Evolutionary conservation across 2,797 vertebrate genomes (phyloP), one percentile per base, ranked within the genome.

Genomic region (Alauda arvensis): DNA sequence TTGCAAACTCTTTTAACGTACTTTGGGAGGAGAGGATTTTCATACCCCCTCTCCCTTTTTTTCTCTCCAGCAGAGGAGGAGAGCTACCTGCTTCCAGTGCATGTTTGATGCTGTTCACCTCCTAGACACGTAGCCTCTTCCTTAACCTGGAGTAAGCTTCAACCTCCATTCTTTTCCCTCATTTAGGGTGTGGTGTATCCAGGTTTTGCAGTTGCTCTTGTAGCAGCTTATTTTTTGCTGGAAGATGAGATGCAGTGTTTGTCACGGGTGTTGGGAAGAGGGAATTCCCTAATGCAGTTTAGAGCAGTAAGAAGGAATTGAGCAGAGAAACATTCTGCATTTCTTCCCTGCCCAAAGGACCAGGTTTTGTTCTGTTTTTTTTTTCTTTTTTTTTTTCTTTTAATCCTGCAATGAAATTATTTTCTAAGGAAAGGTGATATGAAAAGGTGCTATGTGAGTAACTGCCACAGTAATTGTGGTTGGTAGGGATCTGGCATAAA

Each of bases 71-170:
- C 95, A 95, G 86, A 94, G 93, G 92, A 96, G 95, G 96, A 95
- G 86, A 94, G 89, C 93, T 92, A 93, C 88, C 92, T 95, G 93
- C 87, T 87, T 95, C 87, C 93, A 89, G 89, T 90, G 83, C 93
- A 93, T 95, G 95, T 95, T 96, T 95, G 93, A 95, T 94, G 89
- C 95, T 96, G 95, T 95, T 96, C 95, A 96, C 95, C 95, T 96
- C 95, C 95, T 96, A 95, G 95, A 96, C 94, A 95, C 94, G 89
- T 96, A 96, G 95, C 95, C 94, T 95, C 95, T 96, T 96, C 95
- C 95, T 96, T 96, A 95, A 96, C 95, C 94, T 96, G 95, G 95
- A 96, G 84, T 93, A 94, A 94, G 82, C 84, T 92, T 93, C 93
- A 95, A 72, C 95, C 92, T 92, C 91, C 81, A 77, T 88, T 96